Percentiles rank a stretch among this genome's conserved stretches.
phyloP scores from a whole-genome alignment of 2,888 invertebrate genomes.

The Thymelicus acteon region DNA sequence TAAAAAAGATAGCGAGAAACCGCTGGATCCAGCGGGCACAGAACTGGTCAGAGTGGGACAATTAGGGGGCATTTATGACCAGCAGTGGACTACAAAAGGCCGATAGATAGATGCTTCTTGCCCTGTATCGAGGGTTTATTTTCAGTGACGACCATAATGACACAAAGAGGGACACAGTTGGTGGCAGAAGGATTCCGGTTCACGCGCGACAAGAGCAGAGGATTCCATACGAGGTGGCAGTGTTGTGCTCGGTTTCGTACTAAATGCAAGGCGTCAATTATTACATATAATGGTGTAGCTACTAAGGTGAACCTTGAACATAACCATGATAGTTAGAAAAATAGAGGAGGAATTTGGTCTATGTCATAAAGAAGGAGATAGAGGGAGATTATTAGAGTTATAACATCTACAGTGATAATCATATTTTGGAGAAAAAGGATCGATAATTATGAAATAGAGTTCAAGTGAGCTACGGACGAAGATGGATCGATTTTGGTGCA shows the following conservation, averaged over 20 bases:
- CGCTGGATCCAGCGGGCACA: too few species aligned
- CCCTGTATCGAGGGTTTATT: constrained; percentile 37
- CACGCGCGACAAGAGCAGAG: constrained; percentile 47
- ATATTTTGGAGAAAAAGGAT: too few species aligned
- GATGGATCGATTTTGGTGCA: too few species aligned
- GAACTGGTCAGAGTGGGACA: too few species aligned
- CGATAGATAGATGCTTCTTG: neutral
- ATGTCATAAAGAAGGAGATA: too few species aligned
- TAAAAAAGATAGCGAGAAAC: too few species aligned
- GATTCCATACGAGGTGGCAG: constrained; percentile 51
- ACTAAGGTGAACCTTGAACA: constrained; percentile 40
- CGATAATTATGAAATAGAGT: too few species aligned
- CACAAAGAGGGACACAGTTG: constrained; percentile 49
- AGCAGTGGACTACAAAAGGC: too few species aligned
- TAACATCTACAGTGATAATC: too few species aligned
- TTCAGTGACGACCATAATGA: constrained; percentile 43
- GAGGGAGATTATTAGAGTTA: too few species aligned
- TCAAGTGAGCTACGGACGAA: too few species aligned
- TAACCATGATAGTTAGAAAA: constrained; percentile 39
- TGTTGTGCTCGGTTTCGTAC: constrained; percentile 51
- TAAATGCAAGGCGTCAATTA: constrained; percentile 51
- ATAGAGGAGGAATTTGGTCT: neutral
- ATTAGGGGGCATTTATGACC: too few species aligned
- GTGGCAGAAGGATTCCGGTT: constrained; percentile 52
- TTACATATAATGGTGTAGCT: constrained; percentile 43